Conservation (phyloP, 2,888 invertebrate species). For the Agonopterix heracliana region DNA sequence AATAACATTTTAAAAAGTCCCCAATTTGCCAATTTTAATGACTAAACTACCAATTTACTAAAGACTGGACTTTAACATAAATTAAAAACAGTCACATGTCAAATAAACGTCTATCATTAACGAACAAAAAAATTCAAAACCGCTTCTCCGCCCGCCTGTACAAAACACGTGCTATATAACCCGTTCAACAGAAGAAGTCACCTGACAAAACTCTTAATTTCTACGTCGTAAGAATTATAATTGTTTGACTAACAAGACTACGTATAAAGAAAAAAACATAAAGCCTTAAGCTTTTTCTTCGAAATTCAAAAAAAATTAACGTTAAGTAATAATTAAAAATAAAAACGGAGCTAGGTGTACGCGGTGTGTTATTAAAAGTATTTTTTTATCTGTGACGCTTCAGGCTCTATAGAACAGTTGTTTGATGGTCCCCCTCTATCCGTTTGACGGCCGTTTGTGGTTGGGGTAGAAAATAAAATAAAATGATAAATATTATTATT, state of each 20-base stretch:
- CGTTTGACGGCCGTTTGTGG: not conserved
- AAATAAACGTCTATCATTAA: not conserved
- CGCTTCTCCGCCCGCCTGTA: constrained; percentile 22
- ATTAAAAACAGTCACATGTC: no score
- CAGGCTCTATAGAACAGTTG: constrained; percentile 20
- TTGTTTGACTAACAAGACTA: constrained; percentile 27
- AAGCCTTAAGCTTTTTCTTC: constrained; percentile 11
- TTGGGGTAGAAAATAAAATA: not conserved
- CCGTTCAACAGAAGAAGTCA: no score
- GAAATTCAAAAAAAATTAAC: constrained; percentile 22
- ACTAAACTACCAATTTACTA: no score
- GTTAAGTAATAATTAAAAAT: constrained; percentile 27
- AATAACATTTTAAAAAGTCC: no score
- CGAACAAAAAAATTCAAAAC: constrained; percentile 1
- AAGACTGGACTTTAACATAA: no score
- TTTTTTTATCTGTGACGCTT: constrained; percentile 13
- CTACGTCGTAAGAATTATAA: no score
- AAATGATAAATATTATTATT: no score
- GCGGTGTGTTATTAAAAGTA: constrained; percentile 18
- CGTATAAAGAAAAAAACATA: not conserved
- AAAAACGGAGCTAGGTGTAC: constrained; percentile 9
- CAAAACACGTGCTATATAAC: constrained; percentile 20
- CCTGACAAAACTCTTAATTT: no score
- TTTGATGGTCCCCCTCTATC: constrained; percentile 8
- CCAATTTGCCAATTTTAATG: no score